phyloP scores from a whole-genome alignment of 2,888 invertebrate species.

The Amaurobius ferox region DNA sequence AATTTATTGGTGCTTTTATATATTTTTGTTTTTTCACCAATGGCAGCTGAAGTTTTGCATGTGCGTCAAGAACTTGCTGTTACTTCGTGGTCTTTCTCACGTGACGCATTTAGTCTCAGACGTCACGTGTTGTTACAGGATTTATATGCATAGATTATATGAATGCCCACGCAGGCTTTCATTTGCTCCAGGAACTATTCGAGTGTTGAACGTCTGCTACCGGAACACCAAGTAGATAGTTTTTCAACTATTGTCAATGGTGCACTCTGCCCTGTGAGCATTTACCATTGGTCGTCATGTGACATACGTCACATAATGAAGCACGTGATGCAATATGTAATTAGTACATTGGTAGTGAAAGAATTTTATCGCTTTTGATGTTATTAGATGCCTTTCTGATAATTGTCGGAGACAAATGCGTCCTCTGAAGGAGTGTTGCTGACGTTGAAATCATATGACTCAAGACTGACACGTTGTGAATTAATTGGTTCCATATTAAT shows the following conservation, averaged over 20 bases:
- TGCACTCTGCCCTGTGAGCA: no score
- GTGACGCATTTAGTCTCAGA: conserved; percentile 29
- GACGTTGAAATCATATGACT: no score
- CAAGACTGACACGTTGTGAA: no score
- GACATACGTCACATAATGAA: no score
- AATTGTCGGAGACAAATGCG: no score
- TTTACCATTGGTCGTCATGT: no score
- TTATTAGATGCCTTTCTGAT: no score
- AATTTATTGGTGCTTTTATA: conserved; percentile 15
- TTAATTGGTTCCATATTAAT: no score
- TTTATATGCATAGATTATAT: background rate
- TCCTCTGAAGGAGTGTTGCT: no score
- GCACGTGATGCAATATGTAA: no score
- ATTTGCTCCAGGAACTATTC: background rate
- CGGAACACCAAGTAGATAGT: background rate
- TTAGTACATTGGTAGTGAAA: no score
- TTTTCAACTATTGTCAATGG: background rate
- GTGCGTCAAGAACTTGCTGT: conserved; percentile 25
- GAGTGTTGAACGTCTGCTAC: background rate
- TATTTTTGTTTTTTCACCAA: background rate
- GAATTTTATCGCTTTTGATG: no score
- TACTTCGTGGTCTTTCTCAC: conserved; percentile 31
- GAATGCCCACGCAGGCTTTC: background rate
- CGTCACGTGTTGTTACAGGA: conserved; percentile 33
- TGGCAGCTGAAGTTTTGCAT: background rate